Evolutionary conservation across 2,113 vertebrate genomes (phyloP).

Genomic region (Odocoileus virginianus): DNA sequence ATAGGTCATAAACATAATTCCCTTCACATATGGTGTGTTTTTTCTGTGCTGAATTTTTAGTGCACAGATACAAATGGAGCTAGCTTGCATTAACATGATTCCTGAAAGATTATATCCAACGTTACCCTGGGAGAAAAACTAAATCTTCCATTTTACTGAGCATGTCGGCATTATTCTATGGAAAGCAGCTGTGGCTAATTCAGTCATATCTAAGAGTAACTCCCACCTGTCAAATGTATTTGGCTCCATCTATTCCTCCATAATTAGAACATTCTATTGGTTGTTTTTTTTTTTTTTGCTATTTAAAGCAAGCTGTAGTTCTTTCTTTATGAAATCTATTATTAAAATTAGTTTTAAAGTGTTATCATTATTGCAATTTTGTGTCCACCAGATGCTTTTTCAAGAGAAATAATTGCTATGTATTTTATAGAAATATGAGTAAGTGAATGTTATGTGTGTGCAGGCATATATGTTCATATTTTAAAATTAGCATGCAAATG

Average conservation of each 20-base stretch:
- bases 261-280: conserved; percentile 40
- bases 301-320: conserved; percentile 27
- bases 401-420: neutral
- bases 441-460: neutral
- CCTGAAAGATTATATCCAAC: conserved; percentile 60
- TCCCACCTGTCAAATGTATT: conserved; percentile 65
- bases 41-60: conserved; percentile 54
- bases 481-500: neutral
- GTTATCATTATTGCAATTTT: neutral
- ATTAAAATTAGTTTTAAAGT: conserved; percentile 34
- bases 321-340: neutral
- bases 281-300: neutral
- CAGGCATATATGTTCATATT: neutral
- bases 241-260: conserved; percentile 27
- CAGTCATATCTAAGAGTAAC: conserved; percentile 60
- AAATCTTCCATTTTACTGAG: conserved; percentile 58
- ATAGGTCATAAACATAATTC: conserved; percentile 24
- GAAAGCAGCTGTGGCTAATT: conserved; percentile 69
- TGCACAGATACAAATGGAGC: conserved; percentile 53
- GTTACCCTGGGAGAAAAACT: conserved; percentile 51
- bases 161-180: conserved; percentile 28
- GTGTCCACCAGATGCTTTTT: neutral
- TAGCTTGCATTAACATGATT: conserved; percentile 57
- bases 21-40: conserved; percentile 44
- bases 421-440: neutral